Conservation (phyloP, 2,888 invertebrate species). For the Anagyrus pseudococci region DNA sequence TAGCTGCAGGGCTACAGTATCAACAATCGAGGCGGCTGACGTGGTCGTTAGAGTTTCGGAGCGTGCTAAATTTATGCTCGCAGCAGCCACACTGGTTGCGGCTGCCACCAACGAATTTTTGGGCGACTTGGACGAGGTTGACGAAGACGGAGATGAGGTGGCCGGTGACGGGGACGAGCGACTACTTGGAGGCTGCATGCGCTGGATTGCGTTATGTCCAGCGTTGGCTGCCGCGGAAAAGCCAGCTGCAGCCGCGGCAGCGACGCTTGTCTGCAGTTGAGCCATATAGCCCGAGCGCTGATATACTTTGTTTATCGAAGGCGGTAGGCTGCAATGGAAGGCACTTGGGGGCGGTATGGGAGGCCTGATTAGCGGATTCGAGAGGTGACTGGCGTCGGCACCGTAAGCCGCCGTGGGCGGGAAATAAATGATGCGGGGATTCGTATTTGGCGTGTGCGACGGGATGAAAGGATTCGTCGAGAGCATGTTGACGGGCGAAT, state of each 20-base stretch:
- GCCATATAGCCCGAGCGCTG: conserved; percentile 56
- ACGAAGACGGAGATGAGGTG: conserved; percentile 42
- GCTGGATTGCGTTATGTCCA: conserved; percentile 47
- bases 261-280: conserved; percentile 45
- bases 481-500: conserved; percentile 58
- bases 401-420: conserved; percentile 46
- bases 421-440: conserved; percentile 56
- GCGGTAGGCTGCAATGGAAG: conserved; percentile 59
- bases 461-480: conserved; percentile 60
- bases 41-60: conserved; percentile 39
- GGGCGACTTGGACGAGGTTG: conserved; percentile 36
- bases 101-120: conserved; percentile 32
- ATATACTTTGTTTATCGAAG: conserved; percentile 57
- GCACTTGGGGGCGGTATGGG: conserved; percentile 56
- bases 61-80: conserved; percentile 44
- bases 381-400: conserved; percentile 51
- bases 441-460: conserved; percentile 58
- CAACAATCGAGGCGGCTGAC: conserved; percentile 34
- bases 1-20: conserved; percentile 42
- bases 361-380: conserved; percentile 55
- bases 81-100: background rate
- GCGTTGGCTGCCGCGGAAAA: conserved; percentile 9
- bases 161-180: conserved; percentile 47
- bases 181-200: conserved; percentile 51
- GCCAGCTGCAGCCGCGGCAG: conserved; percentile 26